Evolutionary conservation across 1,140 invertebrate species (phyloP).

Genomic region (Temnothorax nylanderi): DNA sequence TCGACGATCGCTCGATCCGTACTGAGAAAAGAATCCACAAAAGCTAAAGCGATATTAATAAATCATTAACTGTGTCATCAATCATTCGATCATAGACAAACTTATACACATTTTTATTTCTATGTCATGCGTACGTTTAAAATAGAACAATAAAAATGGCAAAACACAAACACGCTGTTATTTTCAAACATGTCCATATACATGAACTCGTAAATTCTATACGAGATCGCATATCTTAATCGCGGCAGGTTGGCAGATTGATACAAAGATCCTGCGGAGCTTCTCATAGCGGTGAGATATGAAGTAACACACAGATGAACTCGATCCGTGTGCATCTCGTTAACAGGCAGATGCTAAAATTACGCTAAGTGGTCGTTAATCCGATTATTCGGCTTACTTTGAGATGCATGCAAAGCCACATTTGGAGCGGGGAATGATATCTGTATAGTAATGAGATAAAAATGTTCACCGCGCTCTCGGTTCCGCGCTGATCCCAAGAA

Average conservation of each 20-base stretch:
- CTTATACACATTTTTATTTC: not conserved
- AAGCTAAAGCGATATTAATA: not conserved
- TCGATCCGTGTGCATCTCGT: slow-evolving; percentile 58
- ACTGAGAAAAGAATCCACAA: not conserved
- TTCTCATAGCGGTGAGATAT: slow-evolving; percentile 27
- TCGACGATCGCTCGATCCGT: not conserved
- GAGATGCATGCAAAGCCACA: slow-evolving; percentile 52
- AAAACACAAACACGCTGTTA: not conserved
- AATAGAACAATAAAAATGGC: not conserved
- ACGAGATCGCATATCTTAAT: slow-evolving; percentile 35
- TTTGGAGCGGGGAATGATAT: slow-evolving; percentile 29
- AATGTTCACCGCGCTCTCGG: slow-evolving; percentile 46
- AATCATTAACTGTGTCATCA: not conserved
- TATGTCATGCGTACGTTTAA: not conserved
- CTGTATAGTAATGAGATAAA: slow-evolving; percentile 68
- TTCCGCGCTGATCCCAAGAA: slow-evolving; percentile 12
- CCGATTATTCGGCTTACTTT: slow-evolving; percentile 71
- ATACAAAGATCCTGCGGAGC: slow-evolving; percentile 10
- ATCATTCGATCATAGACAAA: not conserved
- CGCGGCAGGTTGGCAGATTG: not conserved
- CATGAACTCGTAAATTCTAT: not conserved
- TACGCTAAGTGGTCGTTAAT: slow-evolving; percentile 66
- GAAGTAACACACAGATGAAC: slow-evolving; percentile 25
- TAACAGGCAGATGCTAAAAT: slow-evolving; percentile 65
- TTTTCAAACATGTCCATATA: not conserved